Base-by-base conservation (phyloP, 1,140 invertebrate species). In the Panagrolaimus sp. region DNA sequence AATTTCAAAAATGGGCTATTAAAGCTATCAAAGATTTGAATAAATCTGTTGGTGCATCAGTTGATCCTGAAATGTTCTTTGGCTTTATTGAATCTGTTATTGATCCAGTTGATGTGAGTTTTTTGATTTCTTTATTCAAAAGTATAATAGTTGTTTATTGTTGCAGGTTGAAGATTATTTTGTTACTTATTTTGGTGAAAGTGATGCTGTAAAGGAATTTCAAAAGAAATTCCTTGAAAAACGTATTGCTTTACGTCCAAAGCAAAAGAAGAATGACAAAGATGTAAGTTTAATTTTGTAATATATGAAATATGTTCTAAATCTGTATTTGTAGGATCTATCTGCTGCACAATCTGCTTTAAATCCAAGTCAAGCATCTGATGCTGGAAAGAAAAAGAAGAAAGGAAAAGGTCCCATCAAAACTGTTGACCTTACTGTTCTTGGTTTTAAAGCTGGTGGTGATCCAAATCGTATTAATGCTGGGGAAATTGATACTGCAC, bases 191-290 rank as follows among this genome's bases (percentile, higher is more conserved):
- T 73, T 75, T 57, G 73, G 73, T 38, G 73, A 74, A 14, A 74
- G 31, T 14, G 77, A 75, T 48, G 65, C 27, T 25, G 71, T 66
- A 23, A 75, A 75, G 53, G 74, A 75, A 42, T 77, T 75, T 46
- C 73, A 75, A 42, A 75, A 76, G n/a, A 74, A 75, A 38, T 75
- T 75, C 64, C 62, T 75, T n/a, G 51, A 72, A 16, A 75, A 75
- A 14, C 73, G 73, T 8, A 75, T 75, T 53, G 74, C 78, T 43
- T 31, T 75, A 42, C 73, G 73, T 20, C 73, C 73, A 9, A 45
- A 74, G 13, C 31, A 65, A 25, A 75, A 20, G 9, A 45, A 23
- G n/a, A 20, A 63, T 13, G 47, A 48, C 3, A 75, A 75, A 47
- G 73, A 75, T 66, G 73, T 74, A 53, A 48, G 73, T 62, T 31